A percentile compares a stretch with the other conserved stretches of the same genome.
Evolutionary conservation across 2,888 invertebrate species (phyloP).

Genomic region (Pilophorus perplexus): DNA sequence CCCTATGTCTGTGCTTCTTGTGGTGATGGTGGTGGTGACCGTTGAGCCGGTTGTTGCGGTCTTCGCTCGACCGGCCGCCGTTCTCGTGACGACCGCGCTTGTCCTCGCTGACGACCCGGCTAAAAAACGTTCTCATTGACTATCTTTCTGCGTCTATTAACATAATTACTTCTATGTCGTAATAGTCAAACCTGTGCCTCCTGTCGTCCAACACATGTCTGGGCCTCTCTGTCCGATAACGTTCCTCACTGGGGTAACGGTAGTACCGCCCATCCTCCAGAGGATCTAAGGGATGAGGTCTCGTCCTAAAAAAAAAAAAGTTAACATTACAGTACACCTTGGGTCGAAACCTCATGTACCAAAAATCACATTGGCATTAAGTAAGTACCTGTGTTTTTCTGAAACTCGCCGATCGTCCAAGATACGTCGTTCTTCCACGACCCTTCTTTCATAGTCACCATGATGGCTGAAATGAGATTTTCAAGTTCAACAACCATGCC

Average conservation of each 20-base stretch:
- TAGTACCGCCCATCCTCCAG: slow-evolving; percentile 17
- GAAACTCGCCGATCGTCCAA: slow-evolving; percentile 11
- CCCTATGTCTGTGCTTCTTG: slow-evolving; percentile 13
- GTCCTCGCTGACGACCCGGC: slow-evolving; percentile 16
- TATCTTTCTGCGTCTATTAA: neutral
- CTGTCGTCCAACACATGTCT: slow-evolving; percentile 15
- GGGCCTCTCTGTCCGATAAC: neutral
- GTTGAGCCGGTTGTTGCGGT: slow-evolving; percentile 3
- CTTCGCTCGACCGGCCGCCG: neutral
- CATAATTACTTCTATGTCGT: too few relatives aligned
- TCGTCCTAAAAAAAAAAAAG: too few relatives aligned
- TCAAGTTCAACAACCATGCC: too few relatives aligned
- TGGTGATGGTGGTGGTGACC: slow-evolving; percentile 30
- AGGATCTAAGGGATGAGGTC: slow-evolving; percentile 21
- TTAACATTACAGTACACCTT: too few relatives aligned
- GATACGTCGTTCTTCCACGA: slow-evolving; percentile 1
- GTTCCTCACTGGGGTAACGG: slow-evolving; percentile 18
- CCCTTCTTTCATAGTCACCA: neutral
- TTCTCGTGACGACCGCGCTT: neutral
- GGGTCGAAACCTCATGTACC: too few relatives aligned
- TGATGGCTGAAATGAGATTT: neutral
- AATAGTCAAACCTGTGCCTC: slow-evolving; percentile 26
- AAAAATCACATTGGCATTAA: too few relatives aligned
- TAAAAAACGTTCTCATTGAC: neutral
- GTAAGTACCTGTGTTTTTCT: neutral